A percentile compares a stretch with the other conserved stretches of the same genome.
Conservation (phyloP, 1,140 invertebrate species). For the Drosophila ananassae region DNA sequence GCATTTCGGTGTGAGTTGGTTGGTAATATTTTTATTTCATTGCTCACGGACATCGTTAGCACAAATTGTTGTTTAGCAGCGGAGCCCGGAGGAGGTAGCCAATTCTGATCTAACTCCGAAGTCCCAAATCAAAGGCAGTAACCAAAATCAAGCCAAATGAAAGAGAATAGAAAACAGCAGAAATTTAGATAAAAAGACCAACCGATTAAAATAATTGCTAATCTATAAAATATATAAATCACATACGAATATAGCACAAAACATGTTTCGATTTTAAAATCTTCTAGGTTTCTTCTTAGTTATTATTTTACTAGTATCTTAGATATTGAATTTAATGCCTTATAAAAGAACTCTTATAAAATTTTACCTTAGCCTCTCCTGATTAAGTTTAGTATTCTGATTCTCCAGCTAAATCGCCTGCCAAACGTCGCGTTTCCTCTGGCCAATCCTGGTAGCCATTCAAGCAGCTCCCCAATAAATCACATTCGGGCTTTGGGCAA, state of each 20-base stretch:
- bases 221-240: too few relatives aligned
- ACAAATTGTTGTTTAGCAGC: conserved; percentile 68
- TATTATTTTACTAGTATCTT: too few relatives aligned
- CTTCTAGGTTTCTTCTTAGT: too few relatives aligned
- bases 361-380: conserved; percentile 12
- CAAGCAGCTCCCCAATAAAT: conserved; percentile 56
- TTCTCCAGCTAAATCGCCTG: conserved; percentile 1
- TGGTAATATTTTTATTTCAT: conserved; percentile 42
- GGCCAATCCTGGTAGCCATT: not conserved
- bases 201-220: too few relatives aligned
- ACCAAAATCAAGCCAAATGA: conserved; percentile 7
- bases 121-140: conserved; percentile 39
- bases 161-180: not conserved
- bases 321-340: too few relatives aligned
- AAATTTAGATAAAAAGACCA: not conserved
- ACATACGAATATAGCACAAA: too few relatives aligned
- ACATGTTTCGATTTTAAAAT: too few relatives aligned
- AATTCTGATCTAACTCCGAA: conserved; percentile 6
- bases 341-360: not conserved
- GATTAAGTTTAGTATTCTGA: conserved; percentile 31
- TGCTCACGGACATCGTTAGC: conserved; percentile 76
- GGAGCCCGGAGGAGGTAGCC: conserved; percentile 28
- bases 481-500: conserved; percentile 55
- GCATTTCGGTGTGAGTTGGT: conserved; percentile 1
- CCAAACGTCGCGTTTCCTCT: not conserved